Conservation (phyloP, 2,113 vertebrate genomes). For the Riparia riparia region DNA sequence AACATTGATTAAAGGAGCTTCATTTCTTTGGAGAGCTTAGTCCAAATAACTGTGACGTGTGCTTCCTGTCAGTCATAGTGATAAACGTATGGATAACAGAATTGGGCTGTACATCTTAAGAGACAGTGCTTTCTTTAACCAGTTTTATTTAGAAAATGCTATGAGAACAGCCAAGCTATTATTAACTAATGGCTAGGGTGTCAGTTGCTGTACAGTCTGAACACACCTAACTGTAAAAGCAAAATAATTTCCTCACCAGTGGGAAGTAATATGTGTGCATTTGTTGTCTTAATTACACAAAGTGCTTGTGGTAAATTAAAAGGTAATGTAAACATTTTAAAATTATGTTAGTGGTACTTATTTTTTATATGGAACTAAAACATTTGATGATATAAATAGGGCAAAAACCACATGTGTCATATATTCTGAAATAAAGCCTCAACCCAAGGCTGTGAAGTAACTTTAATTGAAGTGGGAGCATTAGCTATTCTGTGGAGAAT, state of each 20-base stretch:
- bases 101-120: neutral
- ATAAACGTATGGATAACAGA: neutral
- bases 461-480: neutral
- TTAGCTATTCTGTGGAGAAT: neutral
- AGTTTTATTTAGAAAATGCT: conserved; percentile 22
- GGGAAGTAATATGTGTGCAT: neutral
- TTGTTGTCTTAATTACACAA: conserved; percentile 10
- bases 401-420: neutral
- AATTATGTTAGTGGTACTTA: neutral
- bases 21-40: neutral
- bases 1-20: neutral
- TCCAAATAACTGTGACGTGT: neutral
- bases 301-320: conserved; percentile 34
- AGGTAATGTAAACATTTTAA: neutral
- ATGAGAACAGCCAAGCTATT: neutral
- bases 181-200: neutral
- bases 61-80: neutral
- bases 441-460: neutral
- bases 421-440: conserved; percentile 2
- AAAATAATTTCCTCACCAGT: neutral
- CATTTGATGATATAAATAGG: neutral
- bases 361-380: neutral
- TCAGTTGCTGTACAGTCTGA: neutral
- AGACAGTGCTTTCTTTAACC: neutral
- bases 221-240: neutral